A percentile compares a stretch with the other conserved stretches of the same genome.
Evolutionary conservation across 2,113 vertebrate species (phyloP).

Genomic region (Pteruthius melanotis): DNA sequence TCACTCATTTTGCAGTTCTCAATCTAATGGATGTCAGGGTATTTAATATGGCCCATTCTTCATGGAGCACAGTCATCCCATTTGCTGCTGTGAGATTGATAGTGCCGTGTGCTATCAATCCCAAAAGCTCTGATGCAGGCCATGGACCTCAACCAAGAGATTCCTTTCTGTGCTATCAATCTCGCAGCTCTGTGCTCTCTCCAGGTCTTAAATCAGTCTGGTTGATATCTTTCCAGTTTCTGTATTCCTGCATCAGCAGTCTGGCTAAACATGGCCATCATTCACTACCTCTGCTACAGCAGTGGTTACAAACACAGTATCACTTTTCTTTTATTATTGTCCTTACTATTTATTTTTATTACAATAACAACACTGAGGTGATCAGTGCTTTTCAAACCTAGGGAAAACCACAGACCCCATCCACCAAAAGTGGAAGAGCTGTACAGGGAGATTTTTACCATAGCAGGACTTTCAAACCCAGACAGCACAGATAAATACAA

Average conservation of each 20-base stretch:
- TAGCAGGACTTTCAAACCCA: not conserved
- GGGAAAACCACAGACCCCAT: not conserved
- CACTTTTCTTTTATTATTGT: slow-evolving; percentile 35
- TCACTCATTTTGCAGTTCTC: slow-evolving; percentile 75
- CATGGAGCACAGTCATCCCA: slow-evolving; percentile 73
- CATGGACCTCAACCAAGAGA: slow-evolving; percentile 78
- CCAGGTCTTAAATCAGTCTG: slow-evolving; percentile 73
- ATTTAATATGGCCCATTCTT: slow-evolving; percentile 80
- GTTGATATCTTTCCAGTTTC: slow-evolving; percentile 73
- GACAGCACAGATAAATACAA: not conserved
- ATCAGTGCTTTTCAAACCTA: not conserved
- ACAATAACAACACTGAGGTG: not conserved
- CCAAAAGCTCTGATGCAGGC: slow-evolving; percentile 76
- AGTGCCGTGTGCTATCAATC: slow-evolving; percentile 72
- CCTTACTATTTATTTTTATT: slow-evolving; percentile 40
- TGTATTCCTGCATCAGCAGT: slow-evolving; percentile 78
- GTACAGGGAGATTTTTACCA: not conserved
- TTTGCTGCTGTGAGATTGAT: slow-evolving; percentile 80
- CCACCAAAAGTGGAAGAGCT: not conserved
- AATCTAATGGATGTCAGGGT: slow-evolving; percentile 79
- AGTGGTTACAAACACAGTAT: slow-evolving; percentile 53
- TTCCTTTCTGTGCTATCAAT: slow-evolving; percentile 77
- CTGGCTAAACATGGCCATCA: slow-evolving; percentile 73
- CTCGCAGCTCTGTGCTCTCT: slow-evolving; percentile 65
- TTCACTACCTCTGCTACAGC: slow-evolving; percentile 64